Base-by-base conservation (phyloP, 2,888 invertebrate species). In the Noctuana brunneofusca region DNA sequence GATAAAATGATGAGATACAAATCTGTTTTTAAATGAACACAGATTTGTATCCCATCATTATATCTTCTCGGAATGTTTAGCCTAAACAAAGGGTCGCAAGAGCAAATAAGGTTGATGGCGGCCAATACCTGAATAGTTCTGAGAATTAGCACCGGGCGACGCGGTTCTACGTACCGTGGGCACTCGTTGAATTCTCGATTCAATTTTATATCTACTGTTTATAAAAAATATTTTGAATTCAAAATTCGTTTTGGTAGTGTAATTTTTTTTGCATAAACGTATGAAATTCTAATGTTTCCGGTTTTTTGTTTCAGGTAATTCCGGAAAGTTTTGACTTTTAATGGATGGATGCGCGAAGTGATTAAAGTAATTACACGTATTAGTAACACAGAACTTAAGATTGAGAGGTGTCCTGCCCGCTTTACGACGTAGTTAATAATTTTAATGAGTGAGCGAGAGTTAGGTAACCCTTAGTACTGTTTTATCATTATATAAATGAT, bases 111-210 rank as follows among this genome's bases (percentile, higher is more conserved):
- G 67, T 69, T 65, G 69, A 38, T 30, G 53, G 60, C 64, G 69
- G 72, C 70, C 66, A 63, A 63, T 75, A 73, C 77, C 76, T 75
- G 78, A 75, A 70, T 71, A 68, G 66, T 82, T 83, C 77, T 66
- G 57, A 71, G 81, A 81, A 83, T 74, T 73, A 73, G 68, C 72
- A 73, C 71, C 65, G 55, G 12, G 12, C 14, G n/a, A n/a, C n/a
- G n/a, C n/a, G 18, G 8, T 46, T 43, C 49, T 70, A 68, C n/a
- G n/a, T n/a, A n/a, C 69, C 56, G 53, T 22, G 27, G 63, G n/a
- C 48, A 58, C 59, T 59, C 68, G 64, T 20, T 18, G 27, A 35
- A 18, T 38, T 41, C 48, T 64, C 50, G 64, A 53, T 58, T 16
- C n/a, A 0, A n/a, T 9, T 30, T 58, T 11, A 35, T 9, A 9